phyloP scores from a whole-genome alignment of 2,113 vertebrate species.

The Laticauda colubrina region DNA sequence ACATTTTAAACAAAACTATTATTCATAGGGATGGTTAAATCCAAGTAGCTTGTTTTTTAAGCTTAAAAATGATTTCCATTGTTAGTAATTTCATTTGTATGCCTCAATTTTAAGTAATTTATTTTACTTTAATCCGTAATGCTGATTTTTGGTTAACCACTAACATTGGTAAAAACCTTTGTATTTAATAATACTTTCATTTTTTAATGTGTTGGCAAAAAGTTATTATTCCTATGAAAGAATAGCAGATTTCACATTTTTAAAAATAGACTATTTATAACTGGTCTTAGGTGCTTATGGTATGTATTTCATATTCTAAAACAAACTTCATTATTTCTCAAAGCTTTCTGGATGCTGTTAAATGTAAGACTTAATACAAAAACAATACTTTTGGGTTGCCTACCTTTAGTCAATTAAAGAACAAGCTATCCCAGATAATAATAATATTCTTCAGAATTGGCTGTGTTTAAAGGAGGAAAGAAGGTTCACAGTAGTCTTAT shows the following conservation, averaged over 20 bases:
- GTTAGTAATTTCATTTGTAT: background rate
- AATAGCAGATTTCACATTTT: background rate
- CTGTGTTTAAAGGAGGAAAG: background rate
- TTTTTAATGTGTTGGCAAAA: background rate
- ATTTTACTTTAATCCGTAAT: background rate
- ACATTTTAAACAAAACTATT: background rate
- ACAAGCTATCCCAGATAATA: background rate
- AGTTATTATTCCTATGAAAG: background rate
- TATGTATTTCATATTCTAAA: background rate
- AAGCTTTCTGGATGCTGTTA: background rate
- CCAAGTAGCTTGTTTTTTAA: background rate
- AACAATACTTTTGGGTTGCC: background rate
- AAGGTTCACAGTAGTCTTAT: background rate
- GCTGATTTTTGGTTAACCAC: background rate
- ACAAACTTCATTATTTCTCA: background rate
- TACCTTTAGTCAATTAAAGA: background rate
- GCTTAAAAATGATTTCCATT: background rate
- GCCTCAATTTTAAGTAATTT: background rate
- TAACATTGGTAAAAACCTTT: background rate
- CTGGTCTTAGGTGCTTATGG: background rate
- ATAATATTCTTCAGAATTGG: background rate
- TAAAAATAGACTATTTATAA: background rate
- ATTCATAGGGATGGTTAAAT: background rate
- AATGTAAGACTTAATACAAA: background rate
- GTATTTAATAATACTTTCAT: background rate